Percentiles rank a stretch among this genome's conserved stretches.
phyloP scores from a whole-genome alignment of 2,888 invertebrate genomes.

The Tinea trinotella region DNA sequence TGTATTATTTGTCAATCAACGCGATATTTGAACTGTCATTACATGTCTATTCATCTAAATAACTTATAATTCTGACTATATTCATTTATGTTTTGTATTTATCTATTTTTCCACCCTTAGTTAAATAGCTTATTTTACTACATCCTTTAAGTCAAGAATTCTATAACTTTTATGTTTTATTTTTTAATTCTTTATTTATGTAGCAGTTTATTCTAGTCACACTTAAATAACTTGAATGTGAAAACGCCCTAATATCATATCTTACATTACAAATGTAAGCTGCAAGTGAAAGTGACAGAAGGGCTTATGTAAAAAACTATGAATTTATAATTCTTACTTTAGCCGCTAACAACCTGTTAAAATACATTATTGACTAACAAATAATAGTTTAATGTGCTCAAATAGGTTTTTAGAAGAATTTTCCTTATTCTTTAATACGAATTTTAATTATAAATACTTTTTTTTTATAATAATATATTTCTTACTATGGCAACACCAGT shows the following conservation, averaged over 20 bases:
- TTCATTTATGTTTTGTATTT: too few relatives aligned
- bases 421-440: neutral
- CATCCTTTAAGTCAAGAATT: too few relatives aligned
- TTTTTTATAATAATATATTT: neutral
- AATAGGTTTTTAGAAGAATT: neutral
- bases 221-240: neutral
- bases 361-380: neutral
- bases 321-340: too few relatives aligned
- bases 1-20: too few relatives aligned
- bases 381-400: neutral
- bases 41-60: too few relatives aligned
- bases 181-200: neutral
- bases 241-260: neutral
- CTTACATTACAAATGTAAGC: too few relatives aligned
- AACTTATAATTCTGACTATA: too few relatives aligned
- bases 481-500: neutral
- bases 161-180: neutral
- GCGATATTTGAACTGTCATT: too few relatives aligned
- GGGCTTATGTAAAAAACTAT: too few relatives aligned
- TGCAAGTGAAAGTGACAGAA: too few relatives aligned
- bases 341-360: neutral
- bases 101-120: too few relatives aligned
- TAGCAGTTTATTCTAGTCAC: neutral
- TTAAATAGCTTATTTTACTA: too few relatives aligned
- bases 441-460: neutral